Conservation (phyloP, 2,797 vertebrate genomes). For the Gymnoscopelus braueri region DNA sequence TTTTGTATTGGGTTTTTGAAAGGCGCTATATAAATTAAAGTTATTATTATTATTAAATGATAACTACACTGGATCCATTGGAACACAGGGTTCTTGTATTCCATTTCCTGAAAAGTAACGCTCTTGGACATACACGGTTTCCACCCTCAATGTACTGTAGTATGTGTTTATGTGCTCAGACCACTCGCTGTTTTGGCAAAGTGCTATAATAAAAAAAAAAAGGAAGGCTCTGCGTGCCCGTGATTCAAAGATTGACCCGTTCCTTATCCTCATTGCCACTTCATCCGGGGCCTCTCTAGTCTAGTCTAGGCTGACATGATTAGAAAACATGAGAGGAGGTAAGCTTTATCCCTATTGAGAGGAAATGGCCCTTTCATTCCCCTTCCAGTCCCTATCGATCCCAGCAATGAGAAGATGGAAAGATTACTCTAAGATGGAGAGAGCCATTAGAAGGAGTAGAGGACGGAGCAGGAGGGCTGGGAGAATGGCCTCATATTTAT, state of each 20-base stretch:
- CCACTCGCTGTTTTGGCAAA: no score
- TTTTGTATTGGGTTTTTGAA: no score
- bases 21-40: no score
- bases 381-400: slow-evolving; percentile 66
- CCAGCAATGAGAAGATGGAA: slow-evolving; percentile 73
- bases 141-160: no score
- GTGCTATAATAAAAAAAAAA: no score
- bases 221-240: background rate
- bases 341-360: slow-evolving; percentile 71
- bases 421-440: slow-evolving; percentile 71
- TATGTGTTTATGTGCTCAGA: no score
- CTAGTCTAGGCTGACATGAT: slow-evolving; percentile 61
- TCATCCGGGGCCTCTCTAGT: slow-evolving; percentile 41
- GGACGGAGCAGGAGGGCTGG: slow-evolving; percentile 39
- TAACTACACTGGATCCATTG: no score
- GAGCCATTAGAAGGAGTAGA: slow-evolving; percentile 55
- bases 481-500: slow-evolving; percentile 61
- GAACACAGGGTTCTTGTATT: no score
- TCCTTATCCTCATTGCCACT: slow-evolving; percentile 41
- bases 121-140: no score
- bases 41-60: no score
- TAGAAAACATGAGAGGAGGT: slow-evolving; percentile 70
- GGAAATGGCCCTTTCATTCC: slow-evolving; percentile 74
- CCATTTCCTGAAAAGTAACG: no score
- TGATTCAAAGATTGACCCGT: slow-evolving; percentile 51